Evolutionary conservation across 2,113 vertebrate genomes (phyloP).

Genomic region (Ursus arctos): DNA sequence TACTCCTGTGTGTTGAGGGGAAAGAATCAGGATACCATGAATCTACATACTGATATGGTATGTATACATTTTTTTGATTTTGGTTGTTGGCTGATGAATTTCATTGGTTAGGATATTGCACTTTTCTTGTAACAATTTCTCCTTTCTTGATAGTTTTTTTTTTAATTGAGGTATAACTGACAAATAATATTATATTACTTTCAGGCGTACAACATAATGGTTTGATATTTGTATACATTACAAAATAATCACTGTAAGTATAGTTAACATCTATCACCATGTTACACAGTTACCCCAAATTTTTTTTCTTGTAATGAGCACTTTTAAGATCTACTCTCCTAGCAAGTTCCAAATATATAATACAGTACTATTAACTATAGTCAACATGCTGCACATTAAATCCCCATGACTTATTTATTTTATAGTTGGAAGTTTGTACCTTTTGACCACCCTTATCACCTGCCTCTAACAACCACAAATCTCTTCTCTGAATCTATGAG

Average conservation of each 20-base stretch:
- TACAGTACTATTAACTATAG: not conserved
- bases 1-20: constrained; percentile 84
- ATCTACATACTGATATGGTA: not conserved
- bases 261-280: not conserved
- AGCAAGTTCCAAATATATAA: not conserved
- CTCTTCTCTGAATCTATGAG: not conserved
- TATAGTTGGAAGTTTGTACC: not conserved
- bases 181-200: not conserved
- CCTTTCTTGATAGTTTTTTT: not conserved
- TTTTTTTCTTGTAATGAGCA: not conserved
- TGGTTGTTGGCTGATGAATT: constrained; percentile 21
- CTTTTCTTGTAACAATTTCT: not conserved
- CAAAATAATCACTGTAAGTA: not conserved
- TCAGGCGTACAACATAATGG: not conserved
- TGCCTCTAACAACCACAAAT: not conserved
- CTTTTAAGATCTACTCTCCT: not conserved
- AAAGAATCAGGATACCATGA: not conserved
- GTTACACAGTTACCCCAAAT: not conserved
- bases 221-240: not conserved
- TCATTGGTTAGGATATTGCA: not conserved
- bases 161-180: not conserved
- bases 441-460: not conserved
- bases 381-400: not conserved
- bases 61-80: not conserved
- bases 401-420: not conserved